Conservation (phyloP, 2,113 vertebrate species). For the Seriola rivoliana region DNA sequence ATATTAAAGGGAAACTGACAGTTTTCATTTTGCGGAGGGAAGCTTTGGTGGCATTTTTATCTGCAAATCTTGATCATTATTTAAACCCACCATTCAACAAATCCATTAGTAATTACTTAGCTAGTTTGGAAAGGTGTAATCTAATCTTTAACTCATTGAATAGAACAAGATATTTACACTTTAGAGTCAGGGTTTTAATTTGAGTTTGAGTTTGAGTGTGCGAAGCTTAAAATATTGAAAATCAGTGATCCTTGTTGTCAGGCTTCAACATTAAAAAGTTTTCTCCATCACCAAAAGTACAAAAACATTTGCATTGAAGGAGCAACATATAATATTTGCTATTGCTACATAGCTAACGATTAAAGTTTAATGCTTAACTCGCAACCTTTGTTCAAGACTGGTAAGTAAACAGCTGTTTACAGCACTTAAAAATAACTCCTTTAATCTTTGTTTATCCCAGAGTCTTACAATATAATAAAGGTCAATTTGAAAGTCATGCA, state of each 20-base stretch:
- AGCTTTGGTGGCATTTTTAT: not conserved
- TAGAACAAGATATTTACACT: not conserved
- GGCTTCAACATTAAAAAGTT: not conserved
- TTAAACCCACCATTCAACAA: not conserved
- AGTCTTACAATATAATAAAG: not conserved
- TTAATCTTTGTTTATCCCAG: not conserved
- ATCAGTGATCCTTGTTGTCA: too few species aligned
- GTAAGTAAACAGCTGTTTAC: too few species aligned
- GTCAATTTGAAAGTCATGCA: not conserved
- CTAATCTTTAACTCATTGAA: not conserved
- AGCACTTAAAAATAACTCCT: too few species aligned
- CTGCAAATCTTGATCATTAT: not conserved
- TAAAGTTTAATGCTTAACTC: too few species aligned
- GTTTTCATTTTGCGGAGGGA: not conserved
- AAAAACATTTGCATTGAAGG: too few species aligned
- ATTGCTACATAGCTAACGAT: too few species aligned
- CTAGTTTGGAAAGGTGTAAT: not conserved
- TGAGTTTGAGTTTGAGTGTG: not conserved
- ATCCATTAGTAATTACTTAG: not conserved
- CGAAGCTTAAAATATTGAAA: not conserved
- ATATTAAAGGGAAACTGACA: slow-evolving; percentile 3
- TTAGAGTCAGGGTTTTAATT: not conserved
- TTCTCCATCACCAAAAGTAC: too few species aligned
- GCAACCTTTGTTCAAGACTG: too few species aligned
- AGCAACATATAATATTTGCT: too few species aligned